Conservation (phyloP, 2,797 vertebrate species). For the Pangasius mekongensis region DNA sequence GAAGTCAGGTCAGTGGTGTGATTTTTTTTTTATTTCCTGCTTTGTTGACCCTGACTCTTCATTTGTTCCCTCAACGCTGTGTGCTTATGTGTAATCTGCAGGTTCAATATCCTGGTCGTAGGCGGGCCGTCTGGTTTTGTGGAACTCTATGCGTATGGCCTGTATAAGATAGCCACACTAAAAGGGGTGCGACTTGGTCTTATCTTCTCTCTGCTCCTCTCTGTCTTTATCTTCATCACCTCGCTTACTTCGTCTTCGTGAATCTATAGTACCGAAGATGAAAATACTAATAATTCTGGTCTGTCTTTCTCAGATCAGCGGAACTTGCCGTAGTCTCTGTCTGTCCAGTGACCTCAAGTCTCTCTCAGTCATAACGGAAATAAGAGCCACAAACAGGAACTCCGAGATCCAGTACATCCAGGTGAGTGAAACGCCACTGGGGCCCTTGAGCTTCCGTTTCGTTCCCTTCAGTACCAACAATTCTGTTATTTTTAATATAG, state of each 20-base stretch:
- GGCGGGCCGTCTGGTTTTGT: conserved; percentile 88
- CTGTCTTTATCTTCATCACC: neutral
- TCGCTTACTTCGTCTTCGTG: neutral
- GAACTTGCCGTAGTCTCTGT: conserved; percentile 87
- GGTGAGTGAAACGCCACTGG: conserved; percentile 65
- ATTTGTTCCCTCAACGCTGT: neutral
- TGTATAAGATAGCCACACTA: conserved; percentile 95
- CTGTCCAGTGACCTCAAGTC: conserved; percentile 95
- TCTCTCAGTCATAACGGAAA: conserved; percentile 87
- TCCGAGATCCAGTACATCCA: conserved; percentile 89
- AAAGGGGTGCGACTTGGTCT: conserved; percentile 74
- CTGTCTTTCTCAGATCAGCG: conserved; percentile 77
- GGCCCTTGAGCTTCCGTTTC: neutral
- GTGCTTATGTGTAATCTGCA: conserved; percentile 59
- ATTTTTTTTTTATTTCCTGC: neutral
- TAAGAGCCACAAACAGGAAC: conserved; percentile 69
- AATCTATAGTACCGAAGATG: neutral
- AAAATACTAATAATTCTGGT: neutral
- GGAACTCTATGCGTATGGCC: conserved; percentile 96
- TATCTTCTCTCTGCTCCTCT: neutral
- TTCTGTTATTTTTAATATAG: neutral
- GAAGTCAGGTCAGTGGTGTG: conserved; percentile 86
- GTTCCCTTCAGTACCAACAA: neutral
- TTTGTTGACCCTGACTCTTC: neutral
- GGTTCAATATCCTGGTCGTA: conserved; percentile 93